Conservation (phyloP, 35 echinoderm and acorn worm species). For the Ptychodera flava region DNA sequence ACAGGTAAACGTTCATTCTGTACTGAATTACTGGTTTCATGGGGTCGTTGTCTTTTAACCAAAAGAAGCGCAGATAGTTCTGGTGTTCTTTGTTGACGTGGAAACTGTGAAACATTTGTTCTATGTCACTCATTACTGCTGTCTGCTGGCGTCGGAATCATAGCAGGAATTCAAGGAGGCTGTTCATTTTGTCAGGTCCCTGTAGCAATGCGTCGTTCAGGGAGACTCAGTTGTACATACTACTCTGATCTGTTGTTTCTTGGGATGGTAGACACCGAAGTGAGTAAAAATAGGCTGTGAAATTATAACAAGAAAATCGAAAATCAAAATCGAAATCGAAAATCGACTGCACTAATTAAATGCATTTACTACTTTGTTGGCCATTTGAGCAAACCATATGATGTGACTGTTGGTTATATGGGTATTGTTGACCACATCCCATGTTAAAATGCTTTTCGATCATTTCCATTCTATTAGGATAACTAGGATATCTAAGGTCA, state of each 20-base stretch:
- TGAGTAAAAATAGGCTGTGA: too few relatives aligned
- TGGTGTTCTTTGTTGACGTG: conserved; percentile 6
- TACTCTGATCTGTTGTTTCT: background rate
- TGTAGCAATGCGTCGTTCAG: background rate
- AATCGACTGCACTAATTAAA: too few relatives aligned
- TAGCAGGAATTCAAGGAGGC: background rate
- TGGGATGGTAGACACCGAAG: background rate
- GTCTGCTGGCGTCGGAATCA: background rate
- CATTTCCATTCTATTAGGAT: too few relatives aligned
- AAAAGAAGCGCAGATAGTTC: background rate
- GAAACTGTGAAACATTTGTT: conserved; percentile 14
- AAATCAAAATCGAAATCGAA: too few relatives aligned
- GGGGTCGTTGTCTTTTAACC: conserved; percentile 3
- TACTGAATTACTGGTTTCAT: conserved; percentile 1
- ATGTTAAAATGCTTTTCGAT: too few relatives aligned
- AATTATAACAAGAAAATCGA: too few relatives aligned
- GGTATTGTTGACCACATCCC: too few relatives aligned
- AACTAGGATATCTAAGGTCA: too few relatives aligned
- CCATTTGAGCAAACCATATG: too few relatives aligned
- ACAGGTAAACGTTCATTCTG: conserved; percentile 5
- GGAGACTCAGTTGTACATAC: background rate
- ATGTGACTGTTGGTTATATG: too few relatives aligned
- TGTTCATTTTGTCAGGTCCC: conserved; percentile 12
- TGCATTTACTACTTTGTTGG: too few relatives aligned
- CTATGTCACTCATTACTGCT: background rate